Conservation (phyloP, 1,140 invertebrate species). For the Trachymyrmex cornetzi region DNA sequence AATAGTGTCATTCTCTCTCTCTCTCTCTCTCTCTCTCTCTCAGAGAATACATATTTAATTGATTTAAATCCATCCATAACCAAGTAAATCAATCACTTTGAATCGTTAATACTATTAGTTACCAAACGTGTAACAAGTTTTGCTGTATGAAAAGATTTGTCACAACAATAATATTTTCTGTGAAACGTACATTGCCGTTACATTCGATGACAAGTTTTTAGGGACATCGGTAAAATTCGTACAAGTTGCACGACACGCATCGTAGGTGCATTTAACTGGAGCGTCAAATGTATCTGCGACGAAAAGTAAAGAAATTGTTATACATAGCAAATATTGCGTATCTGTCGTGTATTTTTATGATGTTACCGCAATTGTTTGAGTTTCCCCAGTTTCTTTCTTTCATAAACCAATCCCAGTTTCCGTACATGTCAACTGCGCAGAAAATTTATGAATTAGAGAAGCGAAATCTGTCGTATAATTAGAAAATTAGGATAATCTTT, state of each 20-base stretch:
- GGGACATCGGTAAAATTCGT: constrained; percentile 76
- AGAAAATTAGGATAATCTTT: constrained; percentile 14
- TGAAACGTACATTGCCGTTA: constrained; percentile 74
- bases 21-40: too few species aligned
- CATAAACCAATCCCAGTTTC: constrained; percentile 71
- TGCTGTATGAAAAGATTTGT: constrained; percentile 23
- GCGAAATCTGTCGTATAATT: constrained; percentile 19
- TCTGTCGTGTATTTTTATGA: constrained; percentile 1
- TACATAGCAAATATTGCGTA: neutral
- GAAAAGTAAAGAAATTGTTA: constrained; percentile 31
- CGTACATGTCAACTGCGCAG: constrained; percentile 76
- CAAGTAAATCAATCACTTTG: neutral
- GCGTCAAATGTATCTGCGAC: constrained; percentile 65
- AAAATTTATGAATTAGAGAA: constrained; percentile 40
- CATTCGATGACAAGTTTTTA: constrained; percentile 71
- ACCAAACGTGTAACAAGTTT: neutral
- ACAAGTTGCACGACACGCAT: constrained; percentile 77
- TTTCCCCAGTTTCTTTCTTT: constrained; percentile 51
- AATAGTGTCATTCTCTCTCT: neutral
- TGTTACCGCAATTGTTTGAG: constrained; percentile 60
- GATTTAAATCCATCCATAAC: neutral
- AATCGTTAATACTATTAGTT: constrained; percentile 3
- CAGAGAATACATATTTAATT: neutral
- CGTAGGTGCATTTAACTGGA: constrained; percentile 73
- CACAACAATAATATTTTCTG: neutral